Evolutionary conservation across 2,888 invertebrate species (phyloP).

Genomic region (Drosophila vallismaia): DNA sequence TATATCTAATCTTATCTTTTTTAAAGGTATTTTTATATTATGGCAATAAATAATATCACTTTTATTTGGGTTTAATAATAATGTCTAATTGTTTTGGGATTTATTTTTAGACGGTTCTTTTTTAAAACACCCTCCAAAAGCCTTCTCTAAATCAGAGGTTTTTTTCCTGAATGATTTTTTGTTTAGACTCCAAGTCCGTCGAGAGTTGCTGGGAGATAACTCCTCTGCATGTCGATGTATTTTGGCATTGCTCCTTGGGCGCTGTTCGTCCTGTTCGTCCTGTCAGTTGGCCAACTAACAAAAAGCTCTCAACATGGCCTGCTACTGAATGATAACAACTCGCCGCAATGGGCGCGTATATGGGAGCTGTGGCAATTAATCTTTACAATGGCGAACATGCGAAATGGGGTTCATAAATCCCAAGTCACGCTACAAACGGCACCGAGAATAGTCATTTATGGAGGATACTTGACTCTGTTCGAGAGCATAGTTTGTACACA

Average conservation of each 20-base stretch:
- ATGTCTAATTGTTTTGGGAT: background rate
- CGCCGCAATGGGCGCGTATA: constrained; percentile 38
- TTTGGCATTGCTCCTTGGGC: constrained; percentile 29
- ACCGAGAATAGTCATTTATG: constrained; percentile 16
- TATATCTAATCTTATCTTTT: no score
- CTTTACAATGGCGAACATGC: constrained; percentile 73
- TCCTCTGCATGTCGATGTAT: constrained; percentile 63
- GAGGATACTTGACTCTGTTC: constrained; percentile 17
- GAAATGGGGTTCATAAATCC: constrained; percentile 77
- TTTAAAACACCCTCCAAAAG: background rate
- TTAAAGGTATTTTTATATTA: no score
- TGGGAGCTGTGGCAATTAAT: constrained; percentile 69
- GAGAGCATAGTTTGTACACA: constrained; percentile 6
- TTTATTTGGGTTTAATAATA: background rate
- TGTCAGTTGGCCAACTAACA: constrained; percentile 41
- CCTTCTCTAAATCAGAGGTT: constrained; percentile 16
- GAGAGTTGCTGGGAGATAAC: constrained; percentile 49
- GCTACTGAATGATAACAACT: constrained; percentile 72
- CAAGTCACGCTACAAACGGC: constrained; percentile 62
- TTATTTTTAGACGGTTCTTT: background rate
- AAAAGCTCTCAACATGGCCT: constrained; percentile 58
- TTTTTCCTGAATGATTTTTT: no score
- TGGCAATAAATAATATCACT: background rate
- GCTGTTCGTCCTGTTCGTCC: constrained; percentile 15
- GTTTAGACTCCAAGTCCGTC: background rate